Evolutionary conservation across 2,113 vertebrate species (phyloP).

Genomic region (Nerophis ophidion): DNA sequence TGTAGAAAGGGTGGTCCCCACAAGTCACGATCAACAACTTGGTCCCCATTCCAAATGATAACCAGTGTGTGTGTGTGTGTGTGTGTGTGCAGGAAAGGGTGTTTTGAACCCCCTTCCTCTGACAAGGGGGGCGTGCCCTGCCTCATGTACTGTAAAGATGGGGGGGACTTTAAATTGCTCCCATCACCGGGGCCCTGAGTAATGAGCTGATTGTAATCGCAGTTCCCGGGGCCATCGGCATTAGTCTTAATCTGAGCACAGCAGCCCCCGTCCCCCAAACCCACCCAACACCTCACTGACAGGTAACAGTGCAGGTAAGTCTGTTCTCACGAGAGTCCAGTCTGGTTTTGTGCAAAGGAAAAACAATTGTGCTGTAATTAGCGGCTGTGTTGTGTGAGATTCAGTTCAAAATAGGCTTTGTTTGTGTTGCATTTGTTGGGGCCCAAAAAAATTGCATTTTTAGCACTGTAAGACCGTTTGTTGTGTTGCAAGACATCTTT

Average conservation of each 20-base stretch:
- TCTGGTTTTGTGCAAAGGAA: background rate
- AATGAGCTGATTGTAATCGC: constrained; percentile 82
- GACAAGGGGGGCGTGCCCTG: constrained; percentile 73
- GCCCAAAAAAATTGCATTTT: too few species aligned
- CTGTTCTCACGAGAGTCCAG: constrained; percentile 8
- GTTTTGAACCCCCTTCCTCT: constrained; percentile 39
- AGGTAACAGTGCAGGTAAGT: constrained; percentile 75
- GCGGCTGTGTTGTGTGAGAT: too few species aligned
- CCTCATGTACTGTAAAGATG: constrained; percentile 77
- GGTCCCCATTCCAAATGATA: too few species aligned
- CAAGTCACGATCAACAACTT: too few species aligned
- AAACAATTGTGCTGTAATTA: background rate
- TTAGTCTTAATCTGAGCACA: constrained; percentile 79
- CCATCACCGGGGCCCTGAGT: constrained; percentile 76
- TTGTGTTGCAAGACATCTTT: too few species aligned
- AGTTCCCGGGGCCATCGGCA: constrained; percentile 77
- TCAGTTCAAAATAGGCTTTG: too few species aligned
- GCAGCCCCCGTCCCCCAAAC: constrained; percentile 27
- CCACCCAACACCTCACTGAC: constrained; percentile 62
- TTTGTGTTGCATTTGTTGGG: too few species aligned
- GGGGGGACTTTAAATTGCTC: constrained; percentile 77
- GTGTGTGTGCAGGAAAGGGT: constrained; percentile 8
- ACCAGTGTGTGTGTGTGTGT: constrained; percentile 12
- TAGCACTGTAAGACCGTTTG: too few species aligned
- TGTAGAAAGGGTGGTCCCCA: too few species aligned